Evolutionary conservation across 1,140 invertebrate genomes (phyloP).

Genomic region (Helicoverpa zea): DNA sequence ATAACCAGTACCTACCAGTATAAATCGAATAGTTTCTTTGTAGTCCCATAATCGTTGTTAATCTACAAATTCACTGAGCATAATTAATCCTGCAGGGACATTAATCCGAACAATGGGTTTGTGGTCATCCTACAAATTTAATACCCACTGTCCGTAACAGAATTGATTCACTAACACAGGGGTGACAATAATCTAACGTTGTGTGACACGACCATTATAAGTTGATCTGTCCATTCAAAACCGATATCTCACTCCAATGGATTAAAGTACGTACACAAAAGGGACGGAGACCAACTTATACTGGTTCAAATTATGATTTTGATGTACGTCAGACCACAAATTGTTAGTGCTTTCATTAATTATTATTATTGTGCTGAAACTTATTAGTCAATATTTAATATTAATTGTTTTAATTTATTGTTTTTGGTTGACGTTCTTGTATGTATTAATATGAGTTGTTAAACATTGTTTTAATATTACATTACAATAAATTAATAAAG

Average conservation of each 20-base stretch:
- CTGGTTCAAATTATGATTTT: slow-evolving; percentile 34
- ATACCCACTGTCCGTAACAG: slow-evolving; percentile 34
- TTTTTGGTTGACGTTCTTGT: not conserved
- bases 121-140: slow-evolving; percentile 37
- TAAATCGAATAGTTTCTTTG: too few relatives aligned
- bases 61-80: slow-evolving; percentile 10
- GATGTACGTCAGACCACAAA: slow-evolving; percentile 11
- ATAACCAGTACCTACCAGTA: too few relatives aligned
- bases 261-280: not conserved
- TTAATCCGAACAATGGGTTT: slow-evolving; percentile 15
- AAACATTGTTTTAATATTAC: not conserved
- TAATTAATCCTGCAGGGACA: slow-evolving; percentile 10
- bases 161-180: slow-evolving; percentile 42
- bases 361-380: slow-evolving; percentile 6
- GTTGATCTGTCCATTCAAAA: slow-evolving; percentile 26
- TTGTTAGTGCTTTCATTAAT: slow-evolving; percentile 11
- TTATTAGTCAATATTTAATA: slow-evolving; percentile 30
- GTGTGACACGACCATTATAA: slow-evolving; percentile 34
- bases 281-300: slow-evolving; percentile 19
- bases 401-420: slow-evolving; percentile 4
- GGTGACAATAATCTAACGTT: slow-evolving; percentile 42
- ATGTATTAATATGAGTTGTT: not conserved
- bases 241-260: not conserved
- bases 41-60: not conserved
- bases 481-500: too few relatives aligned